Conservation (phyloP, 2,113 vertebrate genomes). For the Ondatra zibethicus region DNA sequence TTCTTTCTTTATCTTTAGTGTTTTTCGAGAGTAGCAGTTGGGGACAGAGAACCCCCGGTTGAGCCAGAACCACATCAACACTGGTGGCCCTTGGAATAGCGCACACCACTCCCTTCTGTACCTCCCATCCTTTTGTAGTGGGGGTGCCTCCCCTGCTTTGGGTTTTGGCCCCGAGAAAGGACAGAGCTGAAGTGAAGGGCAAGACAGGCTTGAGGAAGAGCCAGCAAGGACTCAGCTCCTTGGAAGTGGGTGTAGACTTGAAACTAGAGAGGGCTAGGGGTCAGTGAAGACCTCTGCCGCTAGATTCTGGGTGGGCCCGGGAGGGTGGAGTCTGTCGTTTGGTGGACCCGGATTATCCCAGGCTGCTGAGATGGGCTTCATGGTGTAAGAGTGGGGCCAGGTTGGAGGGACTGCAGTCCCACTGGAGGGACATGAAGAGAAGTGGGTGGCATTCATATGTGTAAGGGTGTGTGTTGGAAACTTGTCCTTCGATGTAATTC, state of each 20-base stretch:
- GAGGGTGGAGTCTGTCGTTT: neutral
- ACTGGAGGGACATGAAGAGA: neutral
- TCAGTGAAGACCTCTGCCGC: neutral
- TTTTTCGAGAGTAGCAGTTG: accelerated
- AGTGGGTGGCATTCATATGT: neutral
- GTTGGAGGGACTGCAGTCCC: no score
- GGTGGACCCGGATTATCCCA: neutral
- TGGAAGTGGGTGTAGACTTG: neutral
- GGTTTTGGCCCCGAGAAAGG: neutral
- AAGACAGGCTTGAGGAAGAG: neutral
- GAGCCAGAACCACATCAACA: neutral
- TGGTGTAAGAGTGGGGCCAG: neutral
- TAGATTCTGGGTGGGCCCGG: neutral
- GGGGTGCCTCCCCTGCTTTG: neutral
- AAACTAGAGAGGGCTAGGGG: neutral
- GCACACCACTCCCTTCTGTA: neutral
- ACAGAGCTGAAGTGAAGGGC: no score
- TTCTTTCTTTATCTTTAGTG: neutral
- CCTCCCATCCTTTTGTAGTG: neutral
- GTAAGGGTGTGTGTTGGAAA: neutral
- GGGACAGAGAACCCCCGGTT: neutral
- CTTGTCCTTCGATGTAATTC: neutral
- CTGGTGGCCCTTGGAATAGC: neutral
- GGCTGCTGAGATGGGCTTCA: neutral
- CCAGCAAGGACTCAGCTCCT: neutral